A percentile compares a stretch with the other conserved stretches of the same genome.
Evolutionary conservation across 2,113 vertebrate species (phyloP).

Genomic region (Mobula hypostoma): DNA sequence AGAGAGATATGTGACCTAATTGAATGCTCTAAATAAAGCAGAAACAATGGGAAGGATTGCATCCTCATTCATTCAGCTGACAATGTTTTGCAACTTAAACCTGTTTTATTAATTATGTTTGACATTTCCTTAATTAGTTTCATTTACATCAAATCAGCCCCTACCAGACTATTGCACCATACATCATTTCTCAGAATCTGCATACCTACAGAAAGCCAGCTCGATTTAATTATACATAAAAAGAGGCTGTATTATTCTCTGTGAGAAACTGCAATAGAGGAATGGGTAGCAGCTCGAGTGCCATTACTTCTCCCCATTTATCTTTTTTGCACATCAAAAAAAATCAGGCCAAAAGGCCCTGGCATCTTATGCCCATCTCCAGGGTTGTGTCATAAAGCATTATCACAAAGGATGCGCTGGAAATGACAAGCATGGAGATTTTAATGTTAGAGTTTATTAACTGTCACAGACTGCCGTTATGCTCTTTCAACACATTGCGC

Average conservation of each 20-base stretch:
- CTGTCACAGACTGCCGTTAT: conserved; percentile 39
- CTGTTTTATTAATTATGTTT: conserved; percentile 73
- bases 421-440: conserved; percentile 39
- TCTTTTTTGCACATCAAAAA: conserved; percentile 16
- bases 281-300: conserved; percentile 14
- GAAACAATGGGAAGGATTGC: conserved; percentile 54
- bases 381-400: conserved; percentile 33
- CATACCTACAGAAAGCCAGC: conserved; percentile 60
- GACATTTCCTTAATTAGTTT: conserved; percentile 74
- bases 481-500: conserved; percentile 37
- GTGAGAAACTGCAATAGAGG: conserved; percentile 5
- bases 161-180: conserved; percentile 76
- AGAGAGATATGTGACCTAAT: conserved; percentile 66
- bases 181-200: conserved; percentile 68
- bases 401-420: conserved; percentile 38
- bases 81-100: conserved; percentile 69
- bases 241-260: conserved; percentile 41
- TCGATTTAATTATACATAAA: conserved; percentile 48
- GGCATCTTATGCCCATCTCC: conserved; percentile 33
- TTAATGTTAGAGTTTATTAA: conserved; percentile 44
- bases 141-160: conserved; percentile 76
- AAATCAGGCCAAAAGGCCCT: conserved; percentile 1
- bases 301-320: conserved; percentile 36
- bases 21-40: conserved; percentile 60
- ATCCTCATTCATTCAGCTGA: conserved; percentile 71